Percentiles rank a stretch among this genome's conserved stretches.
Conservation (phyloP, 2,113 vertebrate genomes). For the Cacatua alba region DNA sequence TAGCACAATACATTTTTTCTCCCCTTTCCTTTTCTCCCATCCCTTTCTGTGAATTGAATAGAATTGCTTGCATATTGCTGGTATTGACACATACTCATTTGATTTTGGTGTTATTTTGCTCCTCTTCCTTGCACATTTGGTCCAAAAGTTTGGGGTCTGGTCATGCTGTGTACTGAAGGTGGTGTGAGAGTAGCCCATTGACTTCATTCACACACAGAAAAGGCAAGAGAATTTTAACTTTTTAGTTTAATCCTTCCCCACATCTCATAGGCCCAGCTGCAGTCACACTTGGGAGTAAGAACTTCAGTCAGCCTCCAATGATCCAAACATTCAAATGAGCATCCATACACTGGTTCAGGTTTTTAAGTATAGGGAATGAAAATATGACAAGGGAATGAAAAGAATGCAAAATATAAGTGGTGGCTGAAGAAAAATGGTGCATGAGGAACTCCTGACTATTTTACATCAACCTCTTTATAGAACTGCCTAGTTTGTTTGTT, state of each 20-base stretch:
- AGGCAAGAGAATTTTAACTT: neutral
- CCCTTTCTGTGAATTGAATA: neutral
- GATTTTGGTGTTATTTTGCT: neutral
- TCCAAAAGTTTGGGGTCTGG: neutral
- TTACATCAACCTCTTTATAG: neutral
- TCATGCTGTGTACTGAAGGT: neutral
- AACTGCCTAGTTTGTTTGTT: neutral
- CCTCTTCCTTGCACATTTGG: neutral
- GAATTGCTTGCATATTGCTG: neutral
- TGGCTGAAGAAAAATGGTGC: neutral
- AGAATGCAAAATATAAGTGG: neutral
- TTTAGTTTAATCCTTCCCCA: neutral
- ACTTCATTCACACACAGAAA: neutral
- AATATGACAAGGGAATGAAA: neutral
- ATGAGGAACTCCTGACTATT: neutral
- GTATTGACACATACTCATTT: neutral
- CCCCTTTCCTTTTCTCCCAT: neutral
- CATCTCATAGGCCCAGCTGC: neutral
- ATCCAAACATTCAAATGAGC: neutral
- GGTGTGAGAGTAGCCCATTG: neutral
- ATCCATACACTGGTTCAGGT: neutral
- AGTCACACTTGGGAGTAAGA: neutral
- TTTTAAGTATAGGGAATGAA: neutral
- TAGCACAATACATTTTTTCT: neutral
- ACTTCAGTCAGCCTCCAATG: neutral